A percentile compares a stretch with the other conserved stretches of the same genome.
These are phyloP conservation scores for Heterohyrax brucei DNA, from an alignment of 2,797 vertebrate species.

Conservation along the genomic window DNA sequence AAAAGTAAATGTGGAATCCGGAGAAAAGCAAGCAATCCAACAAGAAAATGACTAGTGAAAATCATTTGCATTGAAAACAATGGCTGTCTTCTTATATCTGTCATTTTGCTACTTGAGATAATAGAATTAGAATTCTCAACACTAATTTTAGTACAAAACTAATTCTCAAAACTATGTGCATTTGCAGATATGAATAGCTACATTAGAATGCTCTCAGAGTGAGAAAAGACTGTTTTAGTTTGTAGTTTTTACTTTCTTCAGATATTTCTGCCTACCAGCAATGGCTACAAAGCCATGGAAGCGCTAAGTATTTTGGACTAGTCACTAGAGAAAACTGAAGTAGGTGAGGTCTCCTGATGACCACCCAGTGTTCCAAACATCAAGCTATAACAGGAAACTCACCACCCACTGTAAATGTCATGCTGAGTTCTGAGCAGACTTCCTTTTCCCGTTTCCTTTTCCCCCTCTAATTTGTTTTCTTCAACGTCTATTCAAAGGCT, in stretches of 20 bases:
- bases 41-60: constrained; percentile 5
- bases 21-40: background rate
- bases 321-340: constrained; percentile 13
- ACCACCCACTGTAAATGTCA: constrained; percentile 79
- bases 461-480: constrained; percentile 78
- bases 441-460: constrained; percentile 84
- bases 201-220: background rate
- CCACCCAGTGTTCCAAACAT: constrained; percentile 68
- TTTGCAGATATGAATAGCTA: constrained; percentile 8
- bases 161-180: background rate
- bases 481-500: constrained; percentile 74
- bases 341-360: constrained; percentile 1
- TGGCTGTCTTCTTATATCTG: constrained; percentile 2
- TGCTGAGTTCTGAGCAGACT: constrained; percentile 74
- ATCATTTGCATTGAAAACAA: constrained; percentile 54
- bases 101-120: constrained; percentile 1
- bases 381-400: constrained; percentile 63
- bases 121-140: constrained; percentile 21
- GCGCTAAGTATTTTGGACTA: background rate
- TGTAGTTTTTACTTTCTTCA: background rate
- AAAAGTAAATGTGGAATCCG: background rate
- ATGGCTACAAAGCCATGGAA: background rate
- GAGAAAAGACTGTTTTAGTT: background rate
- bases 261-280: background rate
- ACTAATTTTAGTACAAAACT: constrained; percentile 36